Base-by-base conservation (phyloP, 1,140 invertebrate genomes). In the Drosophila repletoides region DNA sequence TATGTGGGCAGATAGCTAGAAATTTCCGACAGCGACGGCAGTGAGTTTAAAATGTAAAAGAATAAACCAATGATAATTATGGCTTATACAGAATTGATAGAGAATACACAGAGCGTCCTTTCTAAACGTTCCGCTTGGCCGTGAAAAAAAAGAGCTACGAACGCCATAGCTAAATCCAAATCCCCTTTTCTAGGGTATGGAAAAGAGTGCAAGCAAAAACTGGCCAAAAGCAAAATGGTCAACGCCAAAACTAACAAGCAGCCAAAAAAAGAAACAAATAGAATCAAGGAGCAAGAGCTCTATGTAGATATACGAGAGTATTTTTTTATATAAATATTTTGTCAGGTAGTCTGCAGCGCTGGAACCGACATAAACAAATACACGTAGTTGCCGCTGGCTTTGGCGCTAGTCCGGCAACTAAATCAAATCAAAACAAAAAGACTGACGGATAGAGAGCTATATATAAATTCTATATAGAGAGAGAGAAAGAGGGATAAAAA, bases 271-370 rank as follows among this genome's bases (percentile, higher is more conserved):
- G 7, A 53, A 53, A 41, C 34, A 15, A 48, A 56, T 17, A 17
- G 5, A 38, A 56, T 41, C 45, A 55, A 43, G 29, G 22, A 38
- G 28, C 55, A 26, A 40, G 10, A 53, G 19, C 17, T n/a, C 34
- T 43, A 15, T 58, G 40, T 29, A 58, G 52, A 84, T 79, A n/a
- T n/a, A n/a, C n/a, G n/a, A n/a, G n/a, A n/a, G n/a, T n/a, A n/a
- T n/a, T n/a, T n/a, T 84, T 83, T 84, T 86, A 74, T 75, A 81
- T 83, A 86, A 84, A 84, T 86, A 86, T 84, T 84, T 59, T 79
- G 70, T 56, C 74, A 84, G 80, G 70, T 67, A 67, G 68, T 45
- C 22, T 45, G 31, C 6, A 9, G 3, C 12, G 24, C 3, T 41
- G 33, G 12, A 58, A 31, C 7, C 41, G 26, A 17, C 33, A 28